Base-by-base conservation (phyloP, 1,140 invertebrate genomes). In the Drosophila kikkawai region DNA sequence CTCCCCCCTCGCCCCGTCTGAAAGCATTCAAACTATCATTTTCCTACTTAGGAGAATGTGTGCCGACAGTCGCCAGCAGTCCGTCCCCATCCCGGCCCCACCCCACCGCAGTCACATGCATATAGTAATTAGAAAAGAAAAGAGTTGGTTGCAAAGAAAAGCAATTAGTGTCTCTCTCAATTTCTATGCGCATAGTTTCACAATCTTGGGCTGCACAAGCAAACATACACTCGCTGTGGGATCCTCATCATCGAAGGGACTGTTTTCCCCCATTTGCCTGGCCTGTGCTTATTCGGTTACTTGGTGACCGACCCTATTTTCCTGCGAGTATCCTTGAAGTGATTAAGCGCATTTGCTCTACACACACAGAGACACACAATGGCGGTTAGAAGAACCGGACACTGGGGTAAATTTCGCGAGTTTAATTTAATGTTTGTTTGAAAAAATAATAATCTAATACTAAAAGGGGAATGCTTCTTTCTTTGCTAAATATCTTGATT, bases 91-190 rank as follows among this genome's bases (percentile, higher is more conserved):
- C 19, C 22, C 22, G 3, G 5, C 13, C 5, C 37, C 7, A 0
- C 19, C 19, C 29, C 22, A 3, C 22, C 19, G 17, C 13, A 55
- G 36, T 39, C 65, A 63, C 74, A 75, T 82, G 82, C 75, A 87
- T 82, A 79, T 60, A 91, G 85, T 88, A 88, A 88, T 88, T 88
- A 88, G 85, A 88, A 88, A 90, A 85, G 85, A 88, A 88, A 88
- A 91, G 85, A 88, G 85, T 88, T 88, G 85, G 36, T 71, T 85
- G 78, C 53, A 85, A 88, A 88, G 85, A 88, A 88, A 88, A 88
- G 85, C 85, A 88, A 88, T 88, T 88, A 88, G 85, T 88, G 85
- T 88, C 85, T 88, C 81, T 90, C 86, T 88, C 85, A 90, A 88
- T 88, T 88, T 85, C 85, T 86, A 71, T 80, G 70, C 75, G 69